phyloP scores from a whole-genome alignment of 2,888 invertebrate genomes.

The Thecocarcelia acutangulata region DNA sequence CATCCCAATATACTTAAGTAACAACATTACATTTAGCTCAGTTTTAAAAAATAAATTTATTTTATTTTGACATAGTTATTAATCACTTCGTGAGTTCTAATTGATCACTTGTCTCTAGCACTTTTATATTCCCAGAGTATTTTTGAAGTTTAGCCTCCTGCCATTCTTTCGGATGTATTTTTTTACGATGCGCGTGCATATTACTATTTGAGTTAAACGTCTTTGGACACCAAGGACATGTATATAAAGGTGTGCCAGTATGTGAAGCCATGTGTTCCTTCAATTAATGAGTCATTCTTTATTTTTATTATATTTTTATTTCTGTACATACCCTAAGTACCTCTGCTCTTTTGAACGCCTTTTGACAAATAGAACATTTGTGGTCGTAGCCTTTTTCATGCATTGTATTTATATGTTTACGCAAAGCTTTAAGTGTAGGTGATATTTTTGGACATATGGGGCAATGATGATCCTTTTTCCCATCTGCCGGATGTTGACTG shows the following conservation, averaged over 20 bases:
- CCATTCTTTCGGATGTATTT: constrained; percentile 78
- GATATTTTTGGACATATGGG: constrained; percentile 78
- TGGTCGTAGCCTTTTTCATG: constrained; percentile 76
- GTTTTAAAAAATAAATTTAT: too few relatives aligned
- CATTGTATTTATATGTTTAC: constrained; percentile 78
- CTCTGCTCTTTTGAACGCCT: constrained; percentile 79
- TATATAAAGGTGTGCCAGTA: constrained; percentile 79
- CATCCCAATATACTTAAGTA: too few relatives aligned
- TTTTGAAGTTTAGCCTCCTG: constrained; percentile 51
- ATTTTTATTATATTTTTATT: too few relatives aligned
- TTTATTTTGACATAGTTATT: too few relatives aligned
- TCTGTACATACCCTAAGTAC: constrained; percentile 36
- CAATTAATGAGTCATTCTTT: not conserved
- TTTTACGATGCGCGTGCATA: constrained; percentile 80
- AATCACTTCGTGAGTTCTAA: too few relatives aligned
- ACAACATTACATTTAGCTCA: too few relatives aligned
- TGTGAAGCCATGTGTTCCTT: constrained; percentile 80
- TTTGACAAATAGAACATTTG: constrained; percentile 78
- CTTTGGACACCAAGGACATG: constrained; percentile 79
- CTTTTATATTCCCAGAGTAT: constrained; percentile 31
- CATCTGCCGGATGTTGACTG: constrained; percentile 76
- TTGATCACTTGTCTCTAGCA: too few relatives aligned
- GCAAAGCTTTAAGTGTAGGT: constrained; percentile 78
- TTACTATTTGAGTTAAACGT: constrained; percentile 81
- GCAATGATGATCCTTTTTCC: constrained; percentile 75